A percentile compares a stretch with the other conserved stretches of the same genome.
phyloP scores from a whole-genome alignment of 2,888 invertebrate species.

The Schizotus pectinicornis region DNA sequence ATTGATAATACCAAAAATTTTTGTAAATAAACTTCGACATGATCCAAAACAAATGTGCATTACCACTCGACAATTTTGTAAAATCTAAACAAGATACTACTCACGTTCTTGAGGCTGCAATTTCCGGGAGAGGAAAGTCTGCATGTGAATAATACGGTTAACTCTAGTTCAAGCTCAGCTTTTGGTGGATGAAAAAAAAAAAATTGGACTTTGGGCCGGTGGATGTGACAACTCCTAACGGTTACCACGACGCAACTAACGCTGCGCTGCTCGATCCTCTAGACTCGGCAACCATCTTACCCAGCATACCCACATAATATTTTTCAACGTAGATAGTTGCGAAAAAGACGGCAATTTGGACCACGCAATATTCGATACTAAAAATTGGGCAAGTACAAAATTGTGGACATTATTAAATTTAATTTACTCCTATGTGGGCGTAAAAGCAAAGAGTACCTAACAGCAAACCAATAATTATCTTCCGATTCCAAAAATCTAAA shows the following conservation, averaged over 20 bases:
- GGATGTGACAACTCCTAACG: constrained; percentile 6
- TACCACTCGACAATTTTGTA: too few species aligned
- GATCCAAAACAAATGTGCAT: too few species aligned
- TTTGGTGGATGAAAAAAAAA: background rate
- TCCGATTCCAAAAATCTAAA: background rate
- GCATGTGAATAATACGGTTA: background rate
- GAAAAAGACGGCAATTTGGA: constrained; percentile 6
- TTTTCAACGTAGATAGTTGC: constrained; percentile 33
- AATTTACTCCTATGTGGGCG: too few species aligned
- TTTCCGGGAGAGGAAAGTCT: constrained; percentile 2
- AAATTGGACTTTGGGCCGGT: background rate
- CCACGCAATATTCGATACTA: background rate
- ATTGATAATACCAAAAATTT: too few species aligned
- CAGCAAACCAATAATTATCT: too few species aligned
- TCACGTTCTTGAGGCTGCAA: background rate
- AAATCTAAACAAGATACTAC: background rate
- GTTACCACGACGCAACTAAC: constrained; percentile 9
- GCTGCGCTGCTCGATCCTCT: constrained; percentile 34
- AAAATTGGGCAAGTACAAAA: too few species aligned
- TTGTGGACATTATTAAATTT: too few species aligned
- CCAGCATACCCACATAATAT: constrained; percentile 49
- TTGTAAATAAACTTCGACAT: too few species aligned
- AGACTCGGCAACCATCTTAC: constrained; percentile 47
- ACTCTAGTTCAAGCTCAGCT: too few species aligned
- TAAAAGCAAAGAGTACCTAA: too few species aligned